Conservation (phyloP, 1,140 invertebrate genomes). For the Palaemon carinicauda region DNA sequence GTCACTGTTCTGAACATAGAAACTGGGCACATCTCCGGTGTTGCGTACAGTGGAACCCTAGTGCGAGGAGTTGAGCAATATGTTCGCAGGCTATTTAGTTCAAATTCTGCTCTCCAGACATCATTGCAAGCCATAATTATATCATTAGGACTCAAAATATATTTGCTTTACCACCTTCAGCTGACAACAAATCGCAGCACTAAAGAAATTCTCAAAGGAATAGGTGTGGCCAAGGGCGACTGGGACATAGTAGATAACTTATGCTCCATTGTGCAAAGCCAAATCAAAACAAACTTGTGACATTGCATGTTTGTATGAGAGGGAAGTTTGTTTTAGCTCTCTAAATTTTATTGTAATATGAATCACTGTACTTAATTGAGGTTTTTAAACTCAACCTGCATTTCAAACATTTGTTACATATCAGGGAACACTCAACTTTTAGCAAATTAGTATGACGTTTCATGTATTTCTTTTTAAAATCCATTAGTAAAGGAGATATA, state of each 20-base stretch:
- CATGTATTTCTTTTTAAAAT: too few relatives aligned
- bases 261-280: constrained; percentile 17
- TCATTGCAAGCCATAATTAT: constrained; percentile 35
- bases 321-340: too few relatives aligned
- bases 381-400: too few relatives aligned
- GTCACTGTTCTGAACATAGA: constrained; percentile 54
- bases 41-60: constrained; percentile 51
- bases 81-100: constrained; percentile 36
- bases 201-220: constrained; percentile 42
- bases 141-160: constrained; percentile 41
- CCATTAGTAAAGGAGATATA: too few relatives aligned
- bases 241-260: constrained; percentile 46
- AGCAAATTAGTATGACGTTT: too few relatives aligned
- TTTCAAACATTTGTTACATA: too few relatives aligned
- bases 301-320: too few relatives aligned
- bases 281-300: background rate
- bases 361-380: too few relatives aligned
- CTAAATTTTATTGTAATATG: too few relatives aligned
- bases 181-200: constrained; percentile 27
- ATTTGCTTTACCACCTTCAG: constrained; percentile 35
- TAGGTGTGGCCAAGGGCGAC: constrained; percentile 45
- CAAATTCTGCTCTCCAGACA: constrained; percentile 39
- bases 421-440: too few relatives aligned
- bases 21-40: constrained; percentile 50
- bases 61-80: constrained; percentile 44